A percentile compares a stretch with the other conserved stretches of the same genome.
Conservation (phyloP, 2,113 vertebrate genomes). For the Fregetta grallaria region DNA sequence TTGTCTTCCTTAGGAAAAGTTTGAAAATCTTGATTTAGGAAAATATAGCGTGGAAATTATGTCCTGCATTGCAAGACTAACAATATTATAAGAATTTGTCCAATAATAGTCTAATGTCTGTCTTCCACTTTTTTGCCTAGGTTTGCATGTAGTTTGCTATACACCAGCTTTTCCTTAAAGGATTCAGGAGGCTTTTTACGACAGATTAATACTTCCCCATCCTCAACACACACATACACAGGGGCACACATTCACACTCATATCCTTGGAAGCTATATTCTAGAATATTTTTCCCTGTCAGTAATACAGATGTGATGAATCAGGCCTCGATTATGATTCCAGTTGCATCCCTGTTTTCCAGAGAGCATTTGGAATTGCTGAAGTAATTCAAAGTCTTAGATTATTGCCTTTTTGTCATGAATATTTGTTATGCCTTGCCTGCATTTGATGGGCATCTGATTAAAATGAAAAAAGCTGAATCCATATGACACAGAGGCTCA, state of each 20-base stretch:
- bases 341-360: slow-evolving; percentile 19
- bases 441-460: not conserved
- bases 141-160: not conserved
- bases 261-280: not conserved
- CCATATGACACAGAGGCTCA: not conserved
- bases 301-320: not conserved
- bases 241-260: not conserved
- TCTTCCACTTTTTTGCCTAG: not conserved
- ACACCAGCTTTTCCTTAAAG: not conserved
- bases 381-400: slow-evolving; percentile 5
- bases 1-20: not conserved
- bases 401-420: slow-evolving; percentile 10
- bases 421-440: not conserved
- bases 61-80: not conserved
- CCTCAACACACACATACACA: not conserved
- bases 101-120: not conserved
- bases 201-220: not conserved
- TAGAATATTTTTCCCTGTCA: not conserved
- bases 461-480: slow-evolving; percentile 12
- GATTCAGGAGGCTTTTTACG: not conserved
- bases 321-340: not conserved
- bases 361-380: not conserved
- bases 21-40: not conserved
- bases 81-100: not conserved
- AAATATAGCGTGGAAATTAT: not conserved